Percentiles rank a stretch among this genome's conserved stretches.
phyloP scores from a whole-genome alignment of 2,797 vertebrate genomes.

The Notolepis coatsorum region DNA sequence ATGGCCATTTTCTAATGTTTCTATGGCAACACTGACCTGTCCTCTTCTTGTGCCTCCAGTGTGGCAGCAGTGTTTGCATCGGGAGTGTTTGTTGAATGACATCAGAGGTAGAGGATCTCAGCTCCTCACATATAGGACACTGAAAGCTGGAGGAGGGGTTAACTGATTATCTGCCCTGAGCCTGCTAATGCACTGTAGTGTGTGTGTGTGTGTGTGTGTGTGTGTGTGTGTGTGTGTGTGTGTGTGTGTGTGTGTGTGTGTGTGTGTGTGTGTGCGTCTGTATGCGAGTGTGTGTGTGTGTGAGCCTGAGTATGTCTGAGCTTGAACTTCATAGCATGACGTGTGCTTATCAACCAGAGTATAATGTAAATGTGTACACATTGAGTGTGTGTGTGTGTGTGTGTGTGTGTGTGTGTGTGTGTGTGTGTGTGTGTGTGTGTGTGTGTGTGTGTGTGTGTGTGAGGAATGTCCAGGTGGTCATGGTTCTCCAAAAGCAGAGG shows the following conservation, averaged over 20 bases:
- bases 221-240: slow-evolving; percentile 26
- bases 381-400: slow-evolving; percentile 24
- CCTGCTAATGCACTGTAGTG: slow-evolving; percentile 58
- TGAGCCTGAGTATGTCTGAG: no score
- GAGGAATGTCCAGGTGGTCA: slow-evolving; percentile 60
- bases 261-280: slow-evolving; percentile 25
- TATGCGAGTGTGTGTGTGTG: no score
- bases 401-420: slow-evolving; percentile 18
- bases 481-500: slow-evolving; percentile 86
- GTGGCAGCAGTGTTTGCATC: slow-evolving; percentile 43
- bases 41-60: neutral
- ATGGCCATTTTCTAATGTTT: neutral
- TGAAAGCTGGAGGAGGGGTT: slow-evolving; percentile 28
- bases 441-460: neutral
- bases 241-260: neutral
- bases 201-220: slow-evolving; percentile 26
- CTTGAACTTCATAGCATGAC: neutral
- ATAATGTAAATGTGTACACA: slow-evolving; percentile 21
- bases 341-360: no score
- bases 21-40: neutral
- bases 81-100: slow-evolving; percentile 37
- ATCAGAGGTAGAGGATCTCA: slow-evolving; percentile 63
- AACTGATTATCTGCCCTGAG: slow-evolving; percentile 59
- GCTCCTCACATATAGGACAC: slow-evolving; percentile 41
- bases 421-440: slow-evolving; percentile 10